These are phyloP conservation scores for Stenolophus ochropezus DNA, from an alignment of 2,888 invertebrate species.

Conservation along the genomic window DNA sequence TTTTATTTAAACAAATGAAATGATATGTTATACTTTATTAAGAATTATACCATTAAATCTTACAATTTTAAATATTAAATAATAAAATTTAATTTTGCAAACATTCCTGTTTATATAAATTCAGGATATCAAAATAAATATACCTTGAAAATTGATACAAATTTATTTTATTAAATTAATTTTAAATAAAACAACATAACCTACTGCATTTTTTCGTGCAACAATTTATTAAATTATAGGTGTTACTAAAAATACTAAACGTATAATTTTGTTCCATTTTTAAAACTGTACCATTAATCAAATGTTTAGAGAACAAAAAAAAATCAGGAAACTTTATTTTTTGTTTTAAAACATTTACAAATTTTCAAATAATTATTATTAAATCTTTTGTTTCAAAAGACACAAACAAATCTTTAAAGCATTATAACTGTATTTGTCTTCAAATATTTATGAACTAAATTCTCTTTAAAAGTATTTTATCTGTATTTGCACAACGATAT, in stretches of 20 bases:
- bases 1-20: too few relatives aligned
- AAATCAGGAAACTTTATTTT: neutral
- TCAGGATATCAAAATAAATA: too few relatives aligned
- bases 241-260: neutral
- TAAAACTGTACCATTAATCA: neutral
- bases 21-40: too few relatives aligned
- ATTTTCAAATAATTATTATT: neutral
- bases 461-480: slow-evolving; percentile 9
- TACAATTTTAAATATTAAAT: too few relatives aligned
- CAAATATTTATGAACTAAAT: slow-evolving; percentile 27
- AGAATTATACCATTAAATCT: too few relatives aligned
- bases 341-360: too few relatives aligned
- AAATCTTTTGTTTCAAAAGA: neutral
- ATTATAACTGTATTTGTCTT: neutral
- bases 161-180: neutral
- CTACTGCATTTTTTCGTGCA: neutral
- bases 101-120: too few relatives aligned
- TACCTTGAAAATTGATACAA: too few relatives aligned
- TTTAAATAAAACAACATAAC: neutral
- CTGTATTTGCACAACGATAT: slow-evolving; percentile 39
- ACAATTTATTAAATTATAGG: neutral
- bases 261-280: neutral
- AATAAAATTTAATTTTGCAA: too few relatives aligned
- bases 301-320: neutral
- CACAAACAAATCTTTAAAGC: neutral